Evolutionary conservation across 2,888 invertebrate genomes (phyloP).

Genomic region (Cristatella mucedo): DNA sequence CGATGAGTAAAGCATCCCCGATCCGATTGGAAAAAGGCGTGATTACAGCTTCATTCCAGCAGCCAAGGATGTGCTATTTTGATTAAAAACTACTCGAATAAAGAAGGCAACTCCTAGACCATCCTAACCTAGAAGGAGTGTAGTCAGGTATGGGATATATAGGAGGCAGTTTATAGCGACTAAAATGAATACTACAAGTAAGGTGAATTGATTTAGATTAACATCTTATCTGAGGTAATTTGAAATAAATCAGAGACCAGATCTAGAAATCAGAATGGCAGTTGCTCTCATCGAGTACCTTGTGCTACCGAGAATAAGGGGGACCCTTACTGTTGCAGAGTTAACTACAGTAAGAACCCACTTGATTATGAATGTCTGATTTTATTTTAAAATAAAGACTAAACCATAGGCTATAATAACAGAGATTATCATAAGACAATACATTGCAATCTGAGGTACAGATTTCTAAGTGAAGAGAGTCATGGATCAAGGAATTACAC

Average conservation of each 20-base stretch:
- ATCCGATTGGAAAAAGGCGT: slow-evolving; percentile 57
- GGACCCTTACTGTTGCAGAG: too few species aligned
- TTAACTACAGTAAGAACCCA: too few species aligned
- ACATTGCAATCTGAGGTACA: too few species aligned
- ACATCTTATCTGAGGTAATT: slow-evolving; percentile 48
- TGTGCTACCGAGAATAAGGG: slow-evolving; percentile 8
- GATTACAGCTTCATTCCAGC: slow-evolving; percentile 56
- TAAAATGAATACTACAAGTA: slow-evolving; percentile 51
- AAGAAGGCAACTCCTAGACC: slow-evolving; percentile 56
- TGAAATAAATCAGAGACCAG: slow-evolving; percentile 50
- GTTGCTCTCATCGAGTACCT: slow-evolving; percentile 24
- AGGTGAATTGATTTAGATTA: slow-evolving; percentile 49
- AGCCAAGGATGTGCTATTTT: slow-evolving; percentile 52
- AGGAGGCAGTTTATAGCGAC: slow-evolving; percentile 52
- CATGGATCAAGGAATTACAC: too few species aligned
- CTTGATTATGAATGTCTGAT: too few species aligned
- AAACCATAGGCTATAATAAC: too few species aligned
- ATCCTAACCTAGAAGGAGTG: slow-evolving; percentile 57
- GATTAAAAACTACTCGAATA: slow-evolving; percentile 56
- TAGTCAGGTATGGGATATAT: slow-evolving; percentile 53
- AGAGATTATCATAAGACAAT: too few species aligned
- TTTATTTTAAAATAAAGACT: too few species aligned
- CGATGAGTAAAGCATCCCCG: slow-evolving; percentile 53
- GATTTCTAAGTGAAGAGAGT: too few species aligned
- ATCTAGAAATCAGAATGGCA: slow-evolving; percentile 47